Conservation (phyloP, 2,113 vertebrate genomes). For the Labeo rohita region DNA sequence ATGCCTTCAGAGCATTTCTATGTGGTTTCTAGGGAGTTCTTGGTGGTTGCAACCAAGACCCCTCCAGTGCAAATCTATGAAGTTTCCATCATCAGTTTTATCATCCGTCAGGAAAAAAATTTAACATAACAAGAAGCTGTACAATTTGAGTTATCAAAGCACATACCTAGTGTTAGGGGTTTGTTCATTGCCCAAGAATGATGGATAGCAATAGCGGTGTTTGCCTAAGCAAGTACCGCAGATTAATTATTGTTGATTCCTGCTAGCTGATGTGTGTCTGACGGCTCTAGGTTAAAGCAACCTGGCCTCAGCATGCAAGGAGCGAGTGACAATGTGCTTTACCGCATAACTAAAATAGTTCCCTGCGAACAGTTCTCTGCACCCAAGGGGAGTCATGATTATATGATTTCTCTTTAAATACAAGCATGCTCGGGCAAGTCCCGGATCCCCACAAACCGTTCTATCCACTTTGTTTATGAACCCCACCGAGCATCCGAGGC, state of each 20-base stretch:
- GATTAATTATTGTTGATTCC: conserved; percentile 10
- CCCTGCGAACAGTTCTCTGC: conserved; percentile 57
- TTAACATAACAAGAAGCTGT: not conserved
- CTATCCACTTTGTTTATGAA: conserved; percentile 38
- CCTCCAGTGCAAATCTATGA: not conserved
- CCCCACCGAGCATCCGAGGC: conserved; percentile 6
- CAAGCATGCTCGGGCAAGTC: conserved; percentile 62
- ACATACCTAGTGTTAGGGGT: not conserved
- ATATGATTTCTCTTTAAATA: conserved; percentile 47
- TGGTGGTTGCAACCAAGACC: not conserved
- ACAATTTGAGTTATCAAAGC: not conserved
- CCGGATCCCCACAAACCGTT: conserved; percentile 32
- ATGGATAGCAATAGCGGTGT: not conserved
- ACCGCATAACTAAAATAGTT: conserved; percentile 74
- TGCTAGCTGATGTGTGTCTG: conserved; percentile 65
- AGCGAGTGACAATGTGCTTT: conserved; percentile 63
- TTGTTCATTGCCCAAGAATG: not conserved
- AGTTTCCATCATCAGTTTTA: not conserved
- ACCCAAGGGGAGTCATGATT: conserved; percentile 53
- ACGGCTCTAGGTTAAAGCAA: conserved; percentile 56
- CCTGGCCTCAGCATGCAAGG: conserved; percentile 61
- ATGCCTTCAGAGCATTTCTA: not conserved
- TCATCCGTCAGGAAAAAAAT: not conserved
- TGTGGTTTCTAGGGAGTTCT: not conserved
- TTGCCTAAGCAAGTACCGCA: not conserved